phyloP scores from a whole-genome alignment of 1,140 invertebrate genomes.

The Homarus americanus region DNA sequence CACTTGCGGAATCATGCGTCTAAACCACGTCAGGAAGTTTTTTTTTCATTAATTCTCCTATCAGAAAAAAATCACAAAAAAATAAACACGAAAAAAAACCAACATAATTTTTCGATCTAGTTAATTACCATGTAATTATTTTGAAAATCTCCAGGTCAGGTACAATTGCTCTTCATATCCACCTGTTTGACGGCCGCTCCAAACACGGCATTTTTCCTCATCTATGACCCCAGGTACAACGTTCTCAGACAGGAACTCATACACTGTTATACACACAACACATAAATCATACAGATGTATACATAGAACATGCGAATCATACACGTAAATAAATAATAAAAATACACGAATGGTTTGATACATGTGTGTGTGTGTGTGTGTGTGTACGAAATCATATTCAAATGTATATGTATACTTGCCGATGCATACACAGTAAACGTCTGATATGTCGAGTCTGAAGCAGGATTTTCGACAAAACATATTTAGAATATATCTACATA shows the following conservation, averaged over 20 bases:
- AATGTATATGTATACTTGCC: too few species aligned
- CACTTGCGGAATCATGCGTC: background rate
- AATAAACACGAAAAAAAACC: constrained; percentile 19
- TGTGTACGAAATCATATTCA: too few species aligned
- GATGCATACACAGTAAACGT: too few species aligned
- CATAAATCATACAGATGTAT: too few species aligned
- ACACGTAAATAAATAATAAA: too few species aligned
- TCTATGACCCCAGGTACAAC: background rate
- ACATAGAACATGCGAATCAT: too few species aligned
- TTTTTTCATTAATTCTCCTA: background rate
- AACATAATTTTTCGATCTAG: constrained; percentile 17
- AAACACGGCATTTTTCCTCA: background rate
- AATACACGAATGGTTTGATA: too few species aligned
- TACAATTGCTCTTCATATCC: constrained; percentile 24
- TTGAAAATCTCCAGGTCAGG: background rate
- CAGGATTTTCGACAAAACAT: too few species aligned
- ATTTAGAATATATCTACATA: too few species aligned
- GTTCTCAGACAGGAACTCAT: too few species aligned
- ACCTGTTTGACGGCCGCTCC: background rate
- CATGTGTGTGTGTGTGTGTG: background rate
- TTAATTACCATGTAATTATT: constrained; percentile 56
- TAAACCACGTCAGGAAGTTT: background rate
- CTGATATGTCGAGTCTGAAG: too few species aligned
- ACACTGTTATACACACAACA: too few species aligned
- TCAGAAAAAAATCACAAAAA: constrained; percentile 2